phyloP scores from a whole-genome alignment of 2,113 vertebrate species.

The Entosphenus tridentatus region DNA sequence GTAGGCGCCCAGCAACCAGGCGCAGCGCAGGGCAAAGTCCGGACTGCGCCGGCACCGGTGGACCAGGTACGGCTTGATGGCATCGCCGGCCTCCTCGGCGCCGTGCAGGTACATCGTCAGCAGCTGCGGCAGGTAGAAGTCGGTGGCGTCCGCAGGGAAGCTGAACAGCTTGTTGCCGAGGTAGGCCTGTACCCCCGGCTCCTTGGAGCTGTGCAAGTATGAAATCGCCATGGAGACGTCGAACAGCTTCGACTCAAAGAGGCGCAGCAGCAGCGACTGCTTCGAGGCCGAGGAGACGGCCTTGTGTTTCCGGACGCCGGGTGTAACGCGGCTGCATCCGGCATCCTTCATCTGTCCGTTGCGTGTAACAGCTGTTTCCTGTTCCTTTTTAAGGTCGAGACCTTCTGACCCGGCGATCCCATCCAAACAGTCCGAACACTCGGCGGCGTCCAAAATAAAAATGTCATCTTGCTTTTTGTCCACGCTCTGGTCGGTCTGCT shows the following conservation, averaged over 20 bases:
- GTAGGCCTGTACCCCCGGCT: conserved; percentile 82
- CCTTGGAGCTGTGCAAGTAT: conserved; percentile 82
- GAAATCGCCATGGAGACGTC: conserved; percentile 95
- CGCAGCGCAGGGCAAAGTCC: conserved; percentile 65
- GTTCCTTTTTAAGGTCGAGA: no score
- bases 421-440: no score
- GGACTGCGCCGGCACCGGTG: conserved; percentile 81
- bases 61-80: conserved; percentile 85
- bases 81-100: conserved; percentile 82
- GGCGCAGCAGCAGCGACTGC: conserved; percentile 72
- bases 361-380: conserved; percentile 8
- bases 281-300: conserved; percentile 37
- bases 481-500: conserved; percentile 15
- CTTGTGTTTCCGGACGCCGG: conserved; percentile 16
- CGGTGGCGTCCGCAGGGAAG: conserved; percentile 59
- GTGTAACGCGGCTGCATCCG: conserved; percentile 22
- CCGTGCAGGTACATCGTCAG: conserved; percentile 98
- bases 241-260: conserved; percentile 90
- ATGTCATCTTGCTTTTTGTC: no score
- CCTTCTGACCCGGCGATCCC: no score
- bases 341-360: conserved; percentile 21
- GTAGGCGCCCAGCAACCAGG: conserved; percentile 66
- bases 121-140: conserved; percentile 77
- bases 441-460: no score
- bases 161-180: conserved; percentile 79